phyloP scores from a whole-genome alignment of 2,888 invertebrate genomes.

The Andrena minutula region DNA sequence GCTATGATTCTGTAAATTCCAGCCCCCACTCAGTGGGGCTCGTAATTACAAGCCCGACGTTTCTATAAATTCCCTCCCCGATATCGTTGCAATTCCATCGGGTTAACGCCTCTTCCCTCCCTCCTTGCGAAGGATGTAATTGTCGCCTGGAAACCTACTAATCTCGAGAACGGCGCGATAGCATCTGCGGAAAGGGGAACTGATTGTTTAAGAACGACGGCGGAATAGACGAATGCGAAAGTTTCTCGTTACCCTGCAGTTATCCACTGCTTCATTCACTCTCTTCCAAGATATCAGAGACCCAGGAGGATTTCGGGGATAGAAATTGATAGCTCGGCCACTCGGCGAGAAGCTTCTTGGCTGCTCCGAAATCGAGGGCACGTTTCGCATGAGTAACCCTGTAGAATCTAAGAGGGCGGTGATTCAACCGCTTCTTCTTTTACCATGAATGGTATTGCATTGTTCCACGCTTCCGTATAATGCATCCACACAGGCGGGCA shows the following conservation, averaged over 20 bases:
- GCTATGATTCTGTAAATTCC: conserved; percentile 48
- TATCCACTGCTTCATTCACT: no score
- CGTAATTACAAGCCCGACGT: conserved; percentile 44
- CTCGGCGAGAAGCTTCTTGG: no score
- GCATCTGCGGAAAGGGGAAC: neutral
- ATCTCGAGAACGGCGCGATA: conserved; percentile 8
- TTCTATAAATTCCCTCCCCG: conserved; percentile 42
- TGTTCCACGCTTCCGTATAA: conserved; percentile 58
- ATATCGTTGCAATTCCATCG: conserved; percentile 43
- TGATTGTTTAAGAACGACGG: neutral
- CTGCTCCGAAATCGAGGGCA: neutral
- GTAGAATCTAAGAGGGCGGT: conserved; percentile 33
- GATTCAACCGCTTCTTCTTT: conserved; percentile 55
- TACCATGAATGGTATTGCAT: conserved; percentile 58
- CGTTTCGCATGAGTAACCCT: conserved; percentile 21
- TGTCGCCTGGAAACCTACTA: conserved; percentile 12
- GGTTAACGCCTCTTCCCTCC: conserved; percentile 32
- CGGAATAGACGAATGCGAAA: neutral
- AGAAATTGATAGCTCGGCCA: conserved; percentile 3
- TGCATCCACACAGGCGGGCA: neutral
- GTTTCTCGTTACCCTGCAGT: neutral
- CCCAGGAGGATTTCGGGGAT: no score
- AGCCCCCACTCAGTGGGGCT: neutral
- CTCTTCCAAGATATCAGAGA: no score
- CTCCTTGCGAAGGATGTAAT: conserved; percentile 14